Conservation (phyloP, 2,113 vertebrate species). For the Eulemur macaco region DNA sequence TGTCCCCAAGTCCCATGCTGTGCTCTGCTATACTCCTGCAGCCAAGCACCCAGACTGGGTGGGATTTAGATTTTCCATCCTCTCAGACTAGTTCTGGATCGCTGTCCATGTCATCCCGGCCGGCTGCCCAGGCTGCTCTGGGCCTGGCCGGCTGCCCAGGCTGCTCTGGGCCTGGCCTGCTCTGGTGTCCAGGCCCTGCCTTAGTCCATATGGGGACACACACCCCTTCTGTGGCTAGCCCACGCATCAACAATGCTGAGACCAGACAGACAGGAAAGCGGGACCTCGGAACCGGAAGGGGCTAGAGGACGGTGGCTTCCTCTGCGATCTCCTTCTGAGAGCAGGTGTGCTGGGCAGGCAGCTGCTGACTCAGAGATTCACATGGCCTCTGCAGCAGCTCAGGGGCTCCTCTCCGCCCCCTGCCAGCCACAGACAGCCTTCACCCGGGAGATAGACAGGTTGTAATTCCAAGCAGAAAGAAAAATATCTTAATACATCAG, state of each 20-base stretch:
- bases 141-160: background rate
- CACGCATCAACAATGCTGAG: background rate
- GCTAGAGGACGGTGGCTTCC: background rate
- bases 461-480: conserved; percentile 73
- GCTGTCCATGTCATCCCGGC: background rate
- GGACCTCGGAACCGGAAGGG: background rate
- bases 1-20: background rate
- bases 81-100: background rate
- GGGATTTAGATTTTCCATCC: background rate
- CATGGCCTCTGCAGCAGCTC: background rate
- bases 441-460: conserved; percentile 74
- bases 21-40: background rate
- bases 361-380: background rate
- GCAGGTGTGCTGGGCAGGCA: no score
- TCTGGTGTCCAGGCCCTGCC: background rate
- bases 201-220: background rate
- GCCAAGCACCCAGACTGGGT: background rate
- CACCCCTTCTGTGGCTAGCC: background rate
- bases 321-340: background rate
- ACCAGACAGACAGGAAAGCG: background rate
- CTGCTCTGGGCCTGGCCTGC: background rate
- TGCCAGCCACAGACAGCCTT: conserved; percentile 52
- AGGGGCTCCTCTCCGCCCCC: background rate
- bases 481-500: conserved; percentile 76
- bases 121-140: background rate